These are phyloP conservation scores for Sesamia inferens DNA, from an alignment of 2,888 invertebrate species.

Conservation along the genomic window DNA sequence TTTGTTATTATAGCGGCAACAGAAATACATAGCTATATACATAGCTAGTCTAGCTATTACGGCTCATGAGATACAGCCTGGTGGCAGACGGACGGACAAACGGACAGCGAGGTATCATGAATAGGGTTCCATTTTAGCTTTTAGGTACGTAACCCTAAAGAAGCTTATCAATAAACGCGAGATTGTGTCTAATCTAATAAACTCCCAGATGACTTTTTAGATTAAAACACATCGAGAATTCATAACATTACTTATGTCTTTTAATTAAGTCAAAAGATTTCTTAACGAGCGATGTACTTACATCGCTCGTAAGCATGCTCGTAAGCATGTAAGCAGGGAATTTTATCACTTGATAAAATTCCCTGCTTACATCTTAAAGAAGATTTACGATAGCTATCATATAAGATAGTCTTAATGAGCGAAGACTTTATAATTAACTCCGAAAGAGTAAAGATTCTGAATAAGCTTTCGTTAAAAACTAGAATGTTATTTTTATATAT, in stretches of 20 bases:
- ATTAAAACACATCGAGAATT: not conserved
- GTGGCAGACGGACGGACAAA: no score
- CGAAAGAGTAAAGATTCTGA: not conserved
- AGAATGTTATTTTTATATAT: not conserved
- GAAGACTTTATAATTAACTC: slow-evolving; percentile 20
- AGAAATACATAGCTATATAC: no score
- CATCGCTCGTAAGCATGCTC: no score
- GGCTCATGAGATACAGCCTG: no score
- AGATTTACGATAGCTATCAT: slow-evolving; percentile 22
- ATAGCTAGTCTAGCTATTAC: no score
- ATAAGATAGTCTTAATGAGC: no score
- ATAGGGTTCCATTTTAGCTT: no score
- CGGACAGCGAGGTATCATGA: no score
- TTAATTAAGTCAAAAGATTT: slow-evolving; percentile 13
- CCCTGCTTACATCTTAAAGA: slow-evolving; percentile 9
- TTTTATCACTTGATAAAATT: slow-evolving; percentile 34
- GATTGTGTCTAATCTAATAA: not conserved
- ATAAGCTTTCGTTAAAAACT: not conserved
- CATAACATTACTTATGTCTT: not conserved
- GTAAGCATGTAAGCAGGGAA: no score
- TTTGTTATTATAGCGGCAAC: no score
- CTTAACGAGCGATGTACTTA: slow-evolving; percentile 18
- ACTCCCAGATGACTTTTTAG: not conserved
- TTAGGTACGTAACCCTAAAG: no score
- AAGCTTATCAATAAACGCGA: not conserved